phyloP scores from a whole-genome alignment of 2,113 vertebrate genomes.

The Coturnix japonica region DNA sequence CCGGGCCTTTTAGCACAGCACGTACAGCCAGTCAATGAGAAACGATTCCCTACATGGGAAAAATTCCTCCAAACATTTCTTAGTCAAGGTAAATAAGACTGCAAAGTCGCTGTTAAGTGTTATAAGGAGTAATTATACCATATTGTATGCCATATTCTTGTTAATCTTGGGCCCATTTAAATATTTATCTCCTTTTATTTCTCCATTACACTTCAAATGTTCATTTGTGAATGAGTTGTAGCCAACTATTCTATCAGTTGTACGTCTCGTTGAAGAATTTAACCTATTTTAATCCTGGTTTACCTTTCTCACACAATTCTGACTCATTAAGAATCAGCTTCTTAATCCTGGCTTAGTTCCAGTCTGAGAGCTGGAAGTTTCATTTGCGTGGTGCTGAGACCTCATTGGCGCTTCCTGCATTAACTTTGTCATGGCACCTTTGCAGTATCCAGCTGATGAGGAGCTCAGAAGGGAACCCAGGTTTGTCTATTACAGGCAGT shows the following conservation, averaged over 20 bases:
- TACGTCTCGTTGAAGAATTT: not conserved
- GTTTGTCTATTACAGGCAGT: not conserved
- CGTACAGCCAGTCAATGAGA: conserved; percentile 85
- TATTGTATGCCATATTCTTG: conserved; percentile 65
- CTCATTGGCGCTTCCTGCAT: not conserved
- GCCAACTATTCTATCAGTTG: not conserved
- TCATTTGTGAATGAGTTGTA: conserved; percentile 47
- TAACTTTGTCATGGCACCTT: not conserved
- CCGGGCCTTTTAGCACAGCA: conserved; percentile 87
- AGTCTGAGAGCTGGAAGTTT: not conserved
- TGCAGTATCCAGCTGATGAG: not conserved
- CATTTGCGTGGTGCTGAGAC: accelerated
- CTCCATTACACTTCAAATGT: conserved; percentile 37
- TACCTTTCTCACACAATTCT: not conserved
- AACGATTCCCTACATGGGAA: conserved; percentile 88
- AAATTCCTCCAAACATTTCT: conserved; percentile 90
- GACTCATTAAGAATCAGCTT: not conserved
- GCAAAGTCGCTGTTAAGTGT: conserved; percentile 70
- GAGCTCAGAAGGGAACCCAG: not conserved
- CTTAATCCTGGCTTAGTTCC: not conserved
- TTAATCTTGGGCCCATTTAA: conserved; percentile 60
- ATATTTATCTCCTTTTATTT: conserved; percentile 47
- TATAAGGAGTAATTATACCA: conserved; percentile 62
- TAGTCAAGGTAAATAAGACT: conserved; percentile 90
- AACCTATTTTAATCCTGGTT: not conserved